These are phyloP conservation scores for Alviniconcha marisindica DNA, from an alignment of 1,140 invertebrate genomes.

Conservation along the genomic window DNA sequence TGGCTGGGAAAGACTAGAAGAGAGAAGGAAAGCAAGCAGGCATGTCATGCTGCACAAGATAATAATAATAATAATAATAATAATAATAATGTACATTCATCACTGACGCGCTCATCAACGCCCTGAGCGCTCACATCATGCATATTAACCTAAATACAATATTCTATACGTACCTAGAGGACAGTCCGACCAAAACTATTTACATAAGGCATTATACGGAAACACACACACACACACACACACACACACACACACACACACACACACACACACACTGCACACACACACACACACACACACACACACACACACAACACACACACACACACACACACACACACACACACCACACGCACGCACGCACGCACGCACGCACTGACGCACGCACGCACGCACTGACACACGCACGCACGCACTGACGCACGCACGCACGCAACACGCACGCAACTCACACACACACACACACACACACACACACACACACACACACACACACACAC, in stretches of 20 bases:
- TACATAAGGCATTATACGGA: no score
- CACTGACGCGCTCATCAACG: no score
- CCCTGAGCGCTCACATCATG: no score
- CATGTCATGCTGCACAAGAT: no score
- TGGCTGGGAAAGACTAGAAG: no score
- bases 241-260: background rate
- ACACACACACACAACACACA: background rate
- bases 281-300: background rate
- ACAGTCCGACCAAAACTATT: no score
- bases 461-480: constrained; percentile 10
- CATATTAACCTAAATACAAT: no score
- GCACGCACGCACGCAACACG: background rate
- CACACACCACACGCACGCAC: background rate
- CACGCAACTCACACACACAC: no score
- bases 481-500: constrained; percentile 15
- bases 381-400: background rate
- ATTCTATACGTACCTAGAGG: no score
- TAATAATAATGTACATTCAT: no score
- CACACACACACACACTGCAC: background rate
- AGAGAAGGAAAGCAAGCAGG: no score
- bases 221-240: background rate
- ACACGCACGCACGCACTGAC: background rate
- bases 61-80: no score
- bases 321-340: background rate
- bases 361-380: background rate